A percentile compares a stretch with the other conserved stretches of the same genome.
Conservation (phyloP, 2,797 vertebrate genomes). For the Takifugu ocellatus region DNA sequence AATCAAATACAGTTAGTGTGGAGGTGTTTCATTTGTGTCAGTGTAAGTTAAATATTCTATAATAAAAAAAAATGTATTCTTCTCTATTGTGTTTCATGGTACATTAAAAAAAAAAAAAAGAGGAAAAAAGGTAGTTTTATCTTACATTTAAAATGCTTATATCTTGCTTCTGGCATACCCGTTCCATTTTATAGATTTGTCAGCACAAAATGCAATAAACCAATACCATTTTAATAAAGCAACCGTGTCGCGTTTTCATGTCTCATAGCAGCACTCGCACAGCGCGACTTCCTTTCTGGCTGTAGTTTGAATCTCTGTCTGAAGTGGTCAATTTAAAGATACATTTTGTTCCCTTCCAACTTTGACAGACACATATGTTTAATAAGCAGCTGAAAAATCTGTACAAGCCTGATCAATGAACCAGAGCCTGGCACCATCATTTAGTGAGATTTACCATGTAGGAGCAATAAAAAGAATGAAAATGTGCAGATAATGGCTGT, state of each 20-base stretch:
- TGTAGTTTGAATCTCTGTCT: no score
- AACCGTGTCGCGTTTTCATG: constrained; percentile 60
- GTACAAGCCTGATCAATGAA: no score
- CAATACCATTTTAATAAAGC: constrained; percentile 97
- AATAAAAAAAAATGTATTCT: constrained; percentile 71
- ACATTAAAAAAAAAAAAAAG: constrained; percentile 74
- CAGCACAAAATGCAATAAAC: constrained; percentile 99
- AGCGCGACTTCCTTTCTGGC: no score
- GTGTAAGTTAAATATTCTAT: constrained; percentile 86
- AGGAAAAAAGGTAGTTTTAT: constrained; percentile 81
- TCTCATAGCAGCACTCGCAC: constrained; percentile 6
- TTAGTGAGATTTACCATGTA: no score
- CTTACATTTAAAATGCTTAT: constrained; percentile 96
- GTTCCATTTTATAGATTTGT: constrained; percentile 98
- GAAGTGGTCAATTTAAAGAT: no score
- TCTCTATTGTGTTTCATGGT: constrained; percentile 90
- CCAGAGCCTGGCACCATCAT: no score
- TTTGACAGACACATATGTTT: no score
- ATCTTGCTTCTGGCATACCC: constrained; percentile 92
- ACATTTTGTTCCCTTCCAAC: no score
- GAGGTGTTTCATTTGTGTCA: constrained; percentile 88
- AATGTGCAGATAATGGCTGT: no score
- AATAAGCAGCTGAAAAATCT: no score
- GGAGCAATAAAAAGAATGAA: no score
- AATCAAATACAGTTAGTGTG: constrained; percentile 76